Evolutionary conservation across 1,140 invertebrate species (phyloP), one percentile per base, ranked within the genome.

Genomic region (Helicoverpa armigera): DNA sequence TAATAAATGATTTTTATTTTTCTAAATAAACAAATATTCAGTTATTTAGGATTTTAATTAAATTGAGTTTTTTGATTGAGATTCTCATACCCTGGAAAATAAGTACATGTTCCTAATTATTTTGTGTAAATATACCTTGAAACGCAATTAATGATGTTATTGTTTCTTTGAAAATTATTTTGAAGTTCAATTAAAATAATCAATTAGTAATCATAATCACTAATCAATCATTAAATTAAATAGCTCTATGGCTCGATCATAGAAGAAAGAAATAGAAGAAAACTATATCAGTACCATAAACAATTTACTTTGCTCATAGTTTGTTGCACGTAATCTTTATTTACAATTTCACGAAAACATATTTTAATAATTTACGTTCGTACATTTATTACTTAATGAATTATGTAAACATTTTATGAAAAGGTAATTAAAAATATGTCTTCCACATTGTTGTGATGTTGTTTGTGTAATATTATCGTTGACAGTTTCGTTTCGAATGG

Each of bases 261-360:
- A 43, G 35, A 35, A 35, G 10, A n/a, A 35, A 63, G 75, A 82
- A 83, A 85, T 85, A 81, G 56, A 31, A 77, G 10, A 23, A 60
- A 60, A 29, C 58, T 61, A n/a, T 61, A n/a, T 54, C 58, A 31
- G 79, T 80, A 85, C 88, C 89, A 90, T 90, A 91, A 82, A 88
- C 90, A 91, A 91, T 88, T 88, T 83, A 86, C 82, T 91, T 89
- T 86, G 84, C 86, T 84, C 81, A 82, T 90, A 88, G 84, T 89
- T 90, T 93, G 90, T 94, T 94, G 92, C 89, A 94, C 92, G 93
- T 95, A 94, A 94, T 94, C 90, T 91, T 90, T 94, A 94, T 94
- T 95, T 95, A 94, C 92, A 89, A 93, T 92, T 91, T 90, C 86
- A 82, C 65, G 87, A 86, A 88, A 91, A 90, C 83, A 85, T 88